Percentiles rank a stretch among this genome's conserved stretches.
phyloP scores from a whole-genome alignment of 2,113 vertebrate species.

The Gymnobelideus leadbeateri region DNA sequence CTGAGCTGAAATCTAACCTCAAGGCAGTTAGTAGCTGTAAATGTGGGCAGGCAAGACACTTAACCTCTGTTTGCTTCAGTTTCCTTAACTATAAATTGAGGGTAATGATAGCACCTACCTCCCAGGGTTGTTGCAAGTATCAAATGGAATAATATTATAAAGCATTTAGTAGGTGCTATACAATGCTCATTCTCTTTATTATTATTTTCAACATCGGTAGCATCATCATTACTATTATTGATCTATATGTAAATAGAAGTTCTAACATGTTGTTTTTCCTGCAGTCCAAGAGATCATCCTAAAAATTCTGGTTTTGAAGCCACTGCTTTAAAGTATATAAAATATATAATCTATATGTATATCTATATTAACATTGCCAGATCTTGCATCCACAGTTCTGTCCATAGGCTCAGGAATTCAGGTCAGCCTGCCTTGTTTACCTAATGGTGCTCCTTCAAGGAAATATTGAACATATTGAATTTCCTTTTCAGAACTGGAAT shows the following conservation, averaged over 20 bases:
- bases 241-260: background rate
- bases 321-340: background rate
- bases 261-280: background rate
- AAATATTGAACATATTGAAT: background rate
- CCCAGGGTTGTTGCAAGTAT: background rate
- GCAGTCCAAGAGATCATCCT: too few species aligned
- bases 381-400: background rate
- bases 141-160: background rate
- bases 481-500: background rate
- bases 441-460: too few species aligned
- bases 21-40: too few species aligned
- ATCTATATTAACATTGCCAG: background rate
- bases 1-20: too few species aligned
- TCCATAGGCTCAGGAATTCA: background rate
- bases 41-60: too few species aligned
- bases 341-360: too few species aligned
- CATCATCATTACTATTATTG: background rate
- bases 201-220: too few species aligned
- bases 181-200: too few species aligned
- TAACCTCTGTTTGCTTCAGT: too few species aligned
- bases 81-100: too few species aligned
- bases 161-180: background rate
- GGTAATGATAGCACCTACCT: background rate
- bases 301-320: background rate
- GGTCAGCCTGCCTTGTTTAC: too few species aligned